A percentile compares a stretch with the other conserved stretches of the same genome.
Conservation (phyloP, 2,797 vertebrate species). For the Podarcis lilfordi region DNA sequence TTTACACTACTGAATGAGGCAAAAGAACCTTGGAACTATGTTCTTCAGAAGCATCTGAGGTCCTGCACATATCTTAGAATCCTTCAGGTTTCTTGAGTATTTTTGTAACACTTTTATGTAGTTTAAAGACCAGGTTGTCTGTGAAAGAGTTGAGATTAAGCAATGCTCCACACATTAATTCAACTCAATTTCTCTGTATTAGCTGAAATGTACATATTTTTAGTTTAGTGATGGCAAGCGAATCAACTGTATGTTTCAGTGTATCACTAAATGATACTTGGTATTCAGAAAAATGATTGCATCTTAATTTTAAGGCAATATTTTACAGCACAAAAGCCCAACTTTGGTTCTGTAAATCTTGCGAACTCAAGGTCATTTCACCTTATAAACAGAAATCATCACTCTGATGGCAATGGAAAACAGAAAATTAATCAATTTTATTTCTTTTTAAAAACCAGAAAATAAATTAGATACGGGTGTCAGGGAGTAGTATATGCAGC, state of each 20-base stretch:
- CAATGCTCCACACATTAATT: conserved; percentile 40
- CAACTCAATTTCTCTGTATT: conserved; percentile 34
- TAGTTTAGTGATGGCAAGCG: conserved; percentile 27
- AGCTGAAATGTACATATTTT: conserved; percentile 43
- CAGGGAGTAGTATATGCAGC: conserved; percentile 30
- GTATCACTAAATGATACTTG: conserved; percentile 23
- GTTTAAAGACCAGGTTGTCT: background rate
- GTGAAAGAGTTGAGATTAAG: conserved; percentile 46
- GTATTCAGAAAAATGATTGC: background rate
- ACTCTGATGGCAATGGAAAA: conserved; percentile 20
- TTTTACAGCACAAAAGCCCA: background rate
- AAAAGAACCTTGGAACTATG: background rate
- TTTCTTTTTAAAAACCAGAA: conserved; percentile 26
- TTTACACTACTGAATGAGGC: background rate
- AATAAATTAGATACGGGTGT: conserved; percentile 40
- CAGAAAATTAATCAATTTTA: conserved; percentile 23
- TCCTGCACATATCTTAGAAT: background rate
- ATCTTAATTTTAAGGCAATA: conserved; percentile 1
- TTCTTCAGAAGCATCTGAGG: background rate
- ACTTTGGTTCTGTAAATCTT: background rate
- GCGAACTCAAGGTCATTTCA: background rate
- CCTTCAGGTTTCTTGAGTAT: background rate
- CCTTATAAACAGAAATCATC: background rate
- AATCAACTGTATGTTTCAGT: conserved; percentile 21
- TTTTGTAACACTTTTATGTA: background rate